phyloP scores from a whole-genome alignment of 2,888 invertebrate genomes.

The Latrodectus hesperus region DNA sequence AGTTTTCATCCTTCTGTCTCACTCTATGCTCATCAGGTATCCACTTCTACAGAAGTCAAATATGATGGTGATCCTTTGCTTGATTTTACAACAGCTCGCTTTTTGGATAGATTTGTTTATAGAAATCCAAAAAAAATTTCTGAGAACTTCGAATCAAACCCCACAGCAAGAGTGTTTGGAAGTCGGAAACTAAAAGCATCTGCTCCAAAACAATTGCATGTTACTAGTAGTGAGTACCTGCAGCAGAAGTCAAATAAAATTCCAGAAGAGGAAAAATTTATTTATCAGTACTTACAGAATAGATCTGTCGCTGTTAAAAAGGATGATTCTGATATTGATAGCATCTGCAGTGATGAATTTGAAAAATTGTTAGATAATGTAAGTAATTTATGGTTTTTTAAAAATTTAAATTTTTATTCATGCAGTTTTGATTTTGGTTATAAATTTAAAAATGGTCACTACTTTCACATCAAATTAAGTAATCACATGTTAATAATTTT shows the following conservation, averaged over 20 bases:
- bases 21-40: conserved; percentile 87
- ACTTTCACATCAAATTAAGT: too few species aligned
- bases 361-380: conserved; percentile 80
- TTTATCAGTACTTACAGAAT: conserved; percentile 80
- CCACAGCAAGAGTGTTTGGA: conserved; percentile 71
- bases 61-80: conserved; percentile 95
- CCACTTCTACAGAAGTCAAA: conserved; percentile 80
- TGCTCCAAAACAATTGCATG: conserved; percentile 77
- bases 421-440: too few species aligned
- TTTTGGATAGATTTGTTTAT: conserved; percentile 92
- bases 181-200: conserved; percentile 78
- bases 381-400: not conserved
- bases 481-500: too few species aligned
- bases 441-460: too few species aligned
- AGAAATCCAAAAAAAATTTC: conserved; percentile 82
- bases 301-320: conserved; percentile 73
- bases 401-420: too few species aligned
- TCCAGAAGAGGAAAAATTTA: conserved; percentile 92
- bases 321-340: conserved; percentile 81
- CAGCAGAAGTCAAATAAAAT: conserved; percentile 76
- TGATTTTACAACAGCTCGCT: conserved; percentile 92
- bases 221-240: conserved; percentile 59
- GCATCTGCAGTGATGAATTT: conserved; percentile 86
- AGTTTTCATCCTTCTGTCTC: conserved; percentile 95
- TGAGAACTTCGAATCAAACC: conserved; percentile 35